Evolutionary conservation across 2,113 vertebrate genomes (phyloP).

Genomic region (Toxotes jaculatrix): DNA sequence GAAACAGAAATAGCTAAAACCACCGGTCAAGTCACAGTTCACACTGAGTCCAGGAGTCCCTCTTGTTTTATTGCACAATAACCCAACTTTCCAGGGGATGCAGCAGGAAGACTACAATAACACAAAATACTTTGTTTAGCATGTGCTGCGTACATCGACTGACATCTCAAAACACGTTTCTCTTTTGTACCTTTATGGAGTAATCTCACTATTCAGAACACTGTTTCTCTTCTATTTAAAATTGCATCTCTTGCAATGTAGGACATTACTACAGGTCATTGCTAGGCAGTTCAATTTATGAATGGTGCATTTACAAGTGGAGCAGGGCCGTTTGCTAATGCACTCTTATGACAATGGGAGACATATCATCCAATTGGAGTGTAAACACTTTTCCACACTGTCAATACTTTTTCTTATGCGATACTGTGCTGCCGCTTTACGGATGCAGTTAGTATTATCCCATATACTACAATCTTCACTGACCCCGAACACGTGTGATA

Average conservation of each 20-base stretch:
- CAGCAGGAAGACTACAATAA: slow-evolving; percentile 81
- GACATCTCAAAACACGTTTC: slow-evolving; percentile 69
- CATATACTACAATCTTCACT: slow-evolving; percentile 22
- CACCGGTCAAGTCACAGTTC: slow-evolving; percentile 11
- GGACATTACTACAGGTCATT: slow-evolving; percentile 59
- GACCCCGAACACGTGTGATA: slow-evolving; percentile 33
- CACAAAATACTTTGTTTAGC: slow-evolving; percentile 75
- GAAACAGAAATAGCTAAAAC: not conserved
- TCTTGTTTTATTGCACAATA: slow-evolving; percentile 83
- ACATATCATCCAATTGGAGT: slow-evolving; percentile 53
- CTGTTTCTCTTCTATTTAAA: slow-evolving; percentile 47
- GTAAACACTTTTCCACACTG: slow-evolving; percentile 55
- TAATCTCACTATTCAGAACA: slow-evolving; percentile 49
- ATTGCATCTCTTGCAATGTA: slow-evolving; percentile 47
- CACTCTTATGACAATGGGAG: slow-evolving; percentile 63
- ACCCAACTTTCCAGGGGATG: slow-evolving; percentile 77
- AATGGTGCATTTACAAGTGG: slow-evolving; percentile 78
- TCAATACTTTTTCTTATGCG: slow-evolving; percentile 32
- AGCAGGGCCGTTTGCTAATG: slow-evolving; percentile 52
- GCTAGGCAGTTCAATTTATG: slow-evolving; percentile 65
- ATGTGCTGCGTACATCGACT: slow-evolving; percentile 71
- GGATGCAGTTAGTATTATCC: slow-evolving; percentile 34
- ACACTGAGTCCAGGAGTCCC: slow-evolving; percentile 75
- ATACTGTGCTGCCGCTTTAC: slow-evolving; percentile 31
- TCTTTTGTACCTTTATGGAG: slow-evolving; percentile 46